Percentiles rank a stretch among this genome's conserved stretches.
phyloP scores from a whole-genome alignment of 2,888 invertebrate species.

The Hymenopus coronatus region DNA sequence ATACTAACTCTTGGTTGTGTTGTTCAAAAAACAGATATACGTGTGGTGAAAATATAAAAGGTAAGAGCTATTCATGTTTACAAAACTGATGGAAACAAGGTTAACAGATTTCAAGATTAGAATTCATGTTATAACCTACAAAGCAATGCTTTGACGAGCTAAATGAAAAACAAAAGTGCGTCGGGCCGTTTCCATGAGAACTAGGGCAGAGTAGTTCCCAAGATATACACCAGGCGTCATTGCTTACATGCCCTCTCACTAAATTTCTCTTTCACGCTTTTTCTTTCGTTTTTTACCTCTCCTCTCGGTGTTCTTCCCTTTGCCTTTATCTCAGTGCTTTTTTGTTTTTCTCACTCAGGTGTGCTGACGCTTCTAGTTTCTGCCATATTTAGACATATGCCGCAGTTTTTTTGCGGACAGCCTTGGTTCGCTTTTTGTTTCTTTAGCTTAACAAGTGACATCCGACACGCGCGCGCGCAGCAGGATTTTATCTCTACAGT shows the following conservation, averaged over 20 bases:
- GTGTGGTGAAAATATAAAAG: no score
- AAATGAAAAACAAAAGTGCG: neutral
- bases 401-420: neutral
- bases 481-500: neutral
- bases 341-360: neutral
- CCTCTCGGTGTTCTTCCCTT: neutral
- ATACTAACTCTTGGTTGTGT: no score
- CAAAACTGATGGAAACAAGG: no score
- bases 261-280: neutral
- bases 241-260: neutral
- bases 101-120: no score
- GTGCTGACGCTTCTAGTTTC: neutral
- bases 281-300: neutral
- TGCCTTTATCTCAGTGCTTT: neutral
- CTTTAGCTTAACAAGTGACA: neutral
- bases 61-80: no score
- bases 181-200: neutral
- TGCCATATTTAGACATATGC: neutral
- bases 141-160: neutral
- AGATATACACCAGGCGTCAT: neutral
- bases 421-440: neutral
- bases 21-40: no score
- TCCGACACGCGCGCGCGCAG: neutral
- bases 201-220: neutral
- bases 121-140: no score